These are phyloP conservation scores for Callimorpha dominula DNA, from an alignment of 2,888 invertebrate species.

Conservation along the genomic window DNA sequence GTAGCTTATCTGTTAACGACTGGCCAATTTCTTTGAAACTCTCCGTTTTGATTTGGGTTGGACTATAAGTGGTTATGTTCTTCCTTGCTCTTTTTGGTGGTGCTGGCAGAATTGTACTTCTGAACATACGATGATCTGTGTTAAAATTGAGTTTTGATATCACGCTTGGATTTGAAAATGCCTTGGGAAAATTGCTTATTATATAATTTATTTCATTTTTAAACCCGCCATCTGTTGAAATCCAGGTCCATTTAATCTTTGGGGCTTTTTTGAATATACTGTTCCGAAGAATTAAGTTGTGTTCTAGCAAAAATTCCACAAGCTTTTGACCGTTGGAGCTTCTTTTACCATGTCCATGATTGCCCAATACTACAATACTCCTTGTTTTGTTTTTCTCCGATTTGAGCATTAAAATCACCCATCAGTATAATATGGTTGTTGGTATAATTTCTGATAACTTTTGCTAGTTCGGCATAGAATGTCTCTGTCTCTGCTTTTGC, in stretches of 20 bases:
- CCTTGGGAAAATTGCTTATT: neutral
- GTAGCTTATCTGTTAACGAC: neutral
- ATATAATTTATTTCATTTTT: conserved; percentile 1
- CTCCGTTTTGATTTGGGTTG: neutral
- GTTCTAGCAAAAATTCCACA: neutral
- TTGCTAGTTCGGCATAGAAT: neutral
- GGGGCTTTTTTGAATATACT: conserved; percentile 4
- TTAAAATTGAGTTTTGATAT: too few species aligned
- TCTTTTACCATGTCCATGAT: neutral
- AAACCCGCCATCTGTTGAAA: neutral
- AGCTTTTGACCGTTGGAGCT: neutral
- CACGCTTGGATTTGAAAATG: too few species aligned
- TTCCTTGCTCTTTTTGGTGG: neutral
- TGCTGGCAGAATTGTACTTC: conserved; percentile 4
- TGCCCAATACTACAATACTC: neutral
- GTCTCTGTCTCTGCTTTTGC: neutral
- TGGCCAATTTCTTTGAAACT: neutral
- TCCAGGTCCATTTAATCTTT: neutral
- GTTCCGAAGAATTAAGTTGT: neutral
- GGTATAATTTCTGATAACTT: neutral
- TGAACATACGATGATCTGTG: too few species aligned
- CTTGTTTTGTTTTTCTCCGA: neutral
- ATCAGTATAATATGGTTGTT: neutral
- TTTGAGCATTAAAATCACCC: neutral
- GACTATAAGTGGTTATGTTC: neutral